Conservation (phyloP, 2,113 vertebrate species). For the Siniperca knerii region DNA sequence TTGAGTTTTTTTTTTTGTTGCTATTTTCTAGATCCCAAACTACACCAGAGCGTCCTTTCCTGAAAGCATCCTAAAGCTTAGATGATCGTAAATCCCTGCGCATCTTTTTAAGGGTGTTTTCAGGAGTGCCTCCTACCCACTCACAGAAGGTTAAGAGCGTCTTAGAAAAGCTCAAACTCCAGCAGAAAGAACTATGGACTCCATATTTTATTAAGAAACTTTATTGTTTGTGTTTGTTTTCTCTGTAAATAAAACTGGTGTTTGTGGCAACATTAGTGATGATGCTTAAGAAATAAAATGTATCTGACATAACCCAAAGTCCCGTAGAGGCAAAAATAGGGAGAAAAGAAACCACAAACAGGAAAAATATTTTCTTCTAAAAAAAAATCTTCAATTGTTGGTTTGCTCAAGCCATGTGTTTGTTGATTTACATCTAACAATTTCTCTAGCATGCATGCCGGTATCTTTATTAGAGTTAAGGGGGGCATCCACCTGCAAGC, state of each 20-base stretch:
- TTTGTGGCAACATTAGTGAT: constrained; percentile 8
- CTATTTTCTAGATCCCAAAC: neutral
- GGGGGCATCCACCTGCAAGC: no score
- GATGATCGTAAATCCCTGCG: neutral
- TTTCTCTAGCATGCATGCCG: neutral
- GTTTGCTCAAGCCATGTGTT: neutral
- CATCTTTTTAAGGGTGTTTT: constrained; percentile 12
- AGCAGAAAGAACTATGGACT: neutral
- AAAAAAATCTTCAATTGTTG: neutral
- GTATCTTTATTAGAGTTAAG: no score
- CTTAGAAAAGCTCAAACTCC: constrained; percentile 2
- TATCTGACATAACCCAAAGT: neutral
- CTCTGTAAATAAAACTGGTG: neutral
- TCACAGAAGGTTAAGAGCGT: constrained; percentile 6
- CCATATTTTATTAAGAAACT: neutral
- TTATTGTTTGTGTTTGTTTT: neutral
- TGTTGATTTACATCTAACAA: neutral
- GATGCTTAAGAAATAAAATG: neutral
- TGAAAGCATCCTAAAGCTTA: constrained; percentile 6
- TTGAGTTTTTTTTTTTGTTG: neutral
- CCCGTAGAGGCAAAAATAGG: neutral
- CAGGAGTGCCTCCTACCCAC: neutral
- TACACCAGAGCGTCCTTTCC: neutral
- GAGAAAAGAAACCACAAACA: neutral
- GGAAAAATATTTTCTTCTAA: neutral